Conservation (phyloP, 1,140 invertebrate species). For the Drosophila leontia region DNA sequence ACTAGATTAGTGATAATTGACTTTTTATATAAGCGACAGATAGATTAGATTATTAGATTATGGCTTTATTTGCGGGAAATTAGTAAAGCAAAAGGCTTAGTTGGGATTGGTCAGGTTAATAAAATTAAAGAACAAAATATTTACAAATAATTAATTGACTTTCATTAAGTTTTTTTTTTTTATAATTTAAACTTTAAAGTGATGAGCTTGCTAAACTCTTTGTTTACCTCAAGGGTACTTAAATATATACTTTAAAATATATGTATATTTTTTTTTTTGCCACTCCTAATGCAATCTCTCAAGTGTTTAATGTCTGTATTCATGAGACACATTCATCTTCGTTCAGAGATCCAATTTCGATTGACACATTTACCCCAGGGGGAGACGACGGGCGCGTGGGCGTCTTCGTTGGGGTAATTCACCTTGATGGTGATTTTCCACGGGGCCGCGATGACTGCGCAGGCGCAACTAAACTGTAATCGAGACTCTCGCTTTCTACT, state of each 20-base stretch:
- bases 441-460: constrained; percentile 54
- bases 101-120: constrained; percentile 14
- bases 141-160: background rate
- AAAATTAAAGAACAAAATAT: background rate
- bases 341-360: constrained; percentile 25
- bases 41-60: constrained; percentile 17
- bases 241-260: background rate
- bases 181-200: background rate
- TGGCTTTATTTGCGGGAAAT: background rate
- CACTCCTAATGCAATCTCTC: constrained; percentile 27
- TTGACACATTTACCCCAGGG: constrained; percentile 40
- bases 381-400: constrained; percentile 6
- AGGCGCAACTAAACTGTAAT: constrained; percentile 65
- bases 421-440: constrained; percentile 50
- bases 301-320: constrained; percentile 19
- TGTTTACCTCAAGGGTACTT: background rate
- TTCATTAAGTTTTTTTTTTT: background rate
- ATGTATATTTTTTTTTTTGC: constrained; percentile 3
- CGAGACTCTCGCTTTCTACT: constrained; percentile 75
- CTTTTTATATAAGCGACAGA: background rate
- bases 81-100: background rate
- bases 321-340: constrained; percentile 33
- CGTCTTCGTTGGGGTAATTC: constrained; percentile 39
- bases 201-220: background rate
- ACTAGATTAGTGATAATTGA: background rate